These are phyloP conservation scores for Megalonaias nervosa DNA, from an alignment of 1,140 invertebrate genomes.

Conservation along the genomic window DNA sequence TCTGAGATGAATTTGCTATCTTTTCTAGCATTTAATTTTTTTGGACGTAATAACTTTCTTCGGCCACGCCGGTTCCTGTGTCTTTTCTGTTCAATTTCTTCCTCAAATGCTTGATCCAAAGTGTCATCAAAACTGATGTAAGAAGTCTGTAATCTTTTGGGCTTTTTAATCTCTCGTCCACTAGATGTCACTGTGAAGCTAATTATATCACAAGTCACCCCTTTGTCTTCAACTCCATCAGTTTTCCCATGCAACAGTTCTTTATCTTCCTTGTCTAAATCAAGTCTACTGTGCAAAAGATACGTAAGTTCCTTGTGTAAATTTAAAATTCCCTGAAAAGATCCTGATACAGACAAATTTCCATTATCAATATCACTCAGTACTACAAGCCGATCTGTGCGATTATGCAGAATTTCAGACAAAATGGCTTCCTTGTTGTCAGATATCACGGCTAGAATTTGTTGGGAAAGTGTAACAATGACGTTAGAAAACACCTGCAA, in stretches of 20 bases:
- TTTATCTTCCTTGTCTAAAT: neutral
- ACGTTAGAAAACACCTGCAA: constrained; percentile 26
- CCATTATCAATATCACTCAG: neutral
- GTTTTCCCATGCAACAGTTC: neutral
- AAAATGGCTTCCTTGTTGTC: constrained; percentile 20
- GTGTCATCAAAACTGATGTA: too few relatives aligned
- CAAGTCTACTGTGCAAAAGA: neutral
- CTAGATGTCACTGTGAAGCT: neutral
- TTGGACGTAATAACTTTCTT: too few relatives aligned
- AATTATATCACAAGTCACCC: neutral
- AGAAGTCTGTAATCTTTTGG: too few relatives aligned
- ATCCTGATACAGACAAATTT: constrained; percentile 9
- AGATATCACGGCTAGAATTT: constrained; percentile 7
- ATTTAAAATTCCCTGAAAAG: constrained; percentile 15
- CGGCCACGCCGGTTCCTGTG: too few relatives aligned
- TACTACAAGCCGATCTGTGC: neutral
- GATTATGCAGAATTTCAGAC: neutral
- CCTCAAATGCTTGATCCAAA: too few relatives aligned
- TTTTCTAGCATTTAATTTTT: too few relatives aligned
- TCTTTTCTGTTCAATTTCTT: too few relatives aligned
- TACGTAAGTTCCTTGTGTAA: neutral
- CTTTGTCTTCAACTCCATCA: neutral
- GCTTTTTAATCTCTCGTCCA: neutral
- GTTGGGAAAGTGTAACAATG: constrained; percentile 9
- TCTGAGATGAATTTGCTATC: too few relatives aligned